Base-by-base conservation (phyloP, 2,113 vertebrate genomes). In the Neolamprologus sp. region DNA sequence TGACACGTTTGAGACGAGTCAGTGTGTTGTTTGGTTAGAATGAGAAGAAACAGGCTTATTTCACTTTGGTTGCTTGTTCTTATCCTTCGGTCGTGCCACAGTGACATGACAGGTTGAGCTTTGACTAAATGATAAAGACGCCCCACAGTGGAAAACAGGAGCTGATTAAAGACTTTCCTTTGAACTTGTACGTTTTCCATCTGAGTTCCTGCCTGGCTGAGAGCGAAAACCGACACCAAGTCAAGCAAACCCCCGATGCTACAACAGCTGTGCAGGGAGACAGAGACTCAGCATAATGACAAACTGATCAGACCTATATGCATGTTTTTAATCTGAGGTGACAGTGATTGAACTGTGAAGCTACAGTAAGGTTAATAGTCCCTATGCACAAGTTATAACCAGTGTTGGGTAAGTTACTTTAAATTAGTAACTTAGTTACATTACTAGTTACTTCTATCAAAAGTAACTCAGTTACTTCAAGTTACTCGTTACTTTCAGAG, bases 211-310 rank as follows among this genome's bases (percentile, higher is more conserved):
- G 21, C 68, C 40, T 16, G 68, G 23, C 68, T 47, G 40, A 75
- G 26, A 47, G 68, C 71, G 9, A 16, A 14, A 45, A 17, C 68
- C 1, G 9, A 47, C 40, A 28, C 8, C 14, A 47, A 19, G 1
- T 47, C 40, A 10, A 23, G 4, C 23, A 47, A 75, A 17, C 23
- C 7, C 12, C 71, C 7, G 7, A 49, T 0, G 23, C 9, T 30
- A 5, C 71, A 78, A 0, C 9, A 26, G 42, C 23, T 49, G 71
- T 49, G 71, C 16, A 0, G 28, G 42, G 71, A 49, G 71, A 47
- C 23, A 49, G 14, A 75, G 23, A 0, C 23, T 75, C 42, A 11
- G 23, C 0, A 11, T 30, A 0, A 30, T 19, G 42, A 78, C 9
- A 78, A 30, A 19, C 23, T 78, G 16, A 30, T 49, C 71, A 19